Evolutionary conservation across 1,140 invertebrate species (phyloP).

Genomic region (Proctacanthus coquilletti): DNA sequence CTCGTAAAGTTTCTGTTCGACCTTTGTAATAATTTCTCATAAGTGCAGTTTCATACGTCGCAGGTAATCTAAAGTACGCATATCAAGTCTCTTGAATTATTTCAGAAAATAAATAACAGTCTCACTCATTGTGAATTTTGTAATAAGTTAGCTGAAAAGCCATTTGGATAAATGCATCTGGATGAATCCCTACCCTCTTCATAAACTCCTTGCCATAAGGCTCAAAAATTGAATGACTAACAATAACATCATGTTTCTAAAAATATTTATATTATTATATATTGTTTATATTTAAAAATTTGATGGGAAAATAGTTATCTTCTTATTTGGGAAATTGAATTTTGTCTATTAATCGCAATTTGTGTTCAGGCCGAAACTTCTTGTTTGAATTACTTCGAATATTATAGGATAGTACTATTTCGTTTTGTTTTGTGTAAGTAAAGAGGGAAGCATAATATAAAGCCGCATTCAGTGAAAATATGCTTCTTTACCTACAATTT

Average conservation of each 20-base stretch:
- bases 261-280: conserved; percentile 8
- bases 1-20: conserved; percentile 35
- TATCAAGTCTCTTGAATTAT: background rate
- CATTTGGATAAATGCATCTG: conserved; percentile 47
- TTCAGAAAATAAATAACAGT: background rate
- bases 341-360: too few relatives aligned
- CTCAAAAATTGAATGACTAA: conserved; percentile 26
- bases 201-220: conserved; percentile 39
- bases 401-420: too few relatives aligned
- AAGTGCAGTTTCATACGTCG: conserved; percentile 39
- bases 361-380: too few relatives aligned
- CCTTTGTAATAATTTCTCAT: conserved; percentile 36
- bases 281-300: background rate
- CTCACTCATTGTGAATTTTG: conserved; percentile 11
- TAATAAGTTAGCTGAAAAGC: conserved; percentile 47
- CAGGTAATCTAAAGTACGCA: conserved; percentile 25
- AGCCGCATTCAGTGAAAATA: too few relatives aligned
- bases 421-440: too few relatives aligned
- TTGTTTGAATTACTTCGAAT: too few relatives aligned
- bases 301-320: background rate
- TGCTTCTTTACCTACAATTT: too few relatives aligned
- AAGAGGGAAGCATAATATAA: too few relatives aligned
- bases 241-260: conserved; percentile 30
- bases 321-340: too few relatives aligned
- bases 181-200: conserved; percentile 34